Evolutionary conservation across 2,888 invertebrate species (phyloP), one percentile per base, ranked within the genome.

Genomic region (Heliconius aoede): DNA sequence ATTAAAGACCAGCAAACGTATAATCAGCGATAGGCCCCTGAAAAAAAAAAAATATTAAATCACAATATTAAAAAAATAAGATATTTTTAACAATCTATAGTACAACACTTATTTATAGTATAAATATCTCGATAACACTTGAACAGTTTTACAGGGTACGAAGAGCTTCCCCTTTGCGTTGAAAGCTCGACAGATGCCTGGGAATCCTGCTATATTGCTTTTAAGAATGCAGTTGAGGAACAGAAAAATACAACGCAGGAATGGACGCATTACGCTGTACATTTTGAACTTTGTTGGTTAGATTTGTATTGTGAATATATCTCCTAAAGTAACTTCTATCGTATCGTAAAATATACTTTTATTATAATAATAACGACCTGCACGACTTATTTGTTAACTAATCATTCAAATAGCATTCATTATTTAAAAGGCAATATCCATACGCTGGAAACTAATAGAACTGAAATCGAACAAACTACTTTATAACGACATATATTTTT

Each of bases 271-370:
- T 94, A 87, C 62, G 86, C 87, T 40, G 88, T 89, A 1, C 93
- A 94, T 83, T 93, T 93, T 77, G 79, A 85, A 67, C 84, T 94
- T 74, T 94, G 93, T 79, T 93, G 93, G 93, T 93, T 68, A 81
- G 86, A 40, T 68, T 51, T 51, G 13, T n/a, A 13, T 15, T 4
- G 13, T 11, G 28, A 30, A 55, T 5, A 13, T 40, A 26, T 26
- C 1, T 67, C n/a, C 0, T n/a, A 9, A 55, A 55, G 2, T 55
- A n/a, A 55, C 55, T 55, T n/a, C 51, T n/a, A n/a, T n/a, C n/a
- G n/a, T n/a, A n/a, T 46, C 18, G 1, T 9, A 55, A 18, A 18
- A 46, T 46, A 46, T 46, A 46, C 40, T 40, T 40, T 15, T 40
- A 15, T 40, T 40, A 18, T 18, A 40, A 40, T 40, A 40, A 5